Evolutionary conservation across 2,113 vertebrate species (phyloP), one percentile per base, ranked within the genome.

Genomic region (Microtus montanus): DNA sequence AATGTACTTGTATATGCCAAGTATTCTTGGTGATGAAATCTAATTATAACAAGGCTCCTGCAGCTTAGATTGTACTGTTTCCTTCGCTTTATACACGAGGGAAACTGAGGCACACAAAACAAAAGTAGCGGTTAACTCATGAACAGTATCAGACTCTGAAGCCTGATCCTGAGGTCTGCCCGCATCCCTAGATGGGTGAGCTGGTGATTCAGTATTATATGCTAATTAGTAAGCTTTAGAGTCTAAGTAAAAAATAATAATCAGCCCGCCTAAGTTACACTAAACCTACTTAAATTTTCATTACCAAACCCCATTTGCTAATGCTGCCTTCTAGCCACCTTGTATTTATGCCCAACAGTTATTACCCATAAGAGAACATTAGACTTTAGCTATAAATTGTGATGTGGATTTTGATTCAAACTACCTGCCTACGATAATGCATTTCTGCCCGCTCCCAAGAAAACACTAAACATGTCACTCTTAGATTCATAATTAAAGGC

Each of bases 241-340:
- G 17, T 33, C 22, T 68, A 71, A 73, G 44, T 90, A 63, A 61
- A 80, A 63, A 85, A 64, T 70, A 44, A 47, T 74, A 66, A 66
- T 77, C 52, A 79, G 41, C 30, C 58, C 52, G 5, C 28, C 86
- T 73, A 61, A 89, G 66, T 58, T 71, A 26, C 44, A 66, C 49
- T 70, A 80, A 77, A 38, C 41, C 33, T 63, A 49, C 90, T 92
- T 94, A 89, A 44, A 73, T 85, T 93, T 91, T 91, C 92, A 87
- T 87, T 79, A 95, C n/a, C n/a, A 70, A 90, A n/a, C 35, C 33
- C 19, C 68, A 58, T 70, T 87, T 44, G 19, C 66, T 33, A 90
- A 49, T 38, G 30, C 75, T 68, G 38, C 71, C 80, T 87, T 66
- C 89, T 79, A 61, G 64, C 92, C 87, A 24, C 70, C 49, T n/a